These are phyloP conservation scores for Indri indri DNA, from an alignment of 2,113 vertebrate genomes.

Conservation along the genomic window DNA sequence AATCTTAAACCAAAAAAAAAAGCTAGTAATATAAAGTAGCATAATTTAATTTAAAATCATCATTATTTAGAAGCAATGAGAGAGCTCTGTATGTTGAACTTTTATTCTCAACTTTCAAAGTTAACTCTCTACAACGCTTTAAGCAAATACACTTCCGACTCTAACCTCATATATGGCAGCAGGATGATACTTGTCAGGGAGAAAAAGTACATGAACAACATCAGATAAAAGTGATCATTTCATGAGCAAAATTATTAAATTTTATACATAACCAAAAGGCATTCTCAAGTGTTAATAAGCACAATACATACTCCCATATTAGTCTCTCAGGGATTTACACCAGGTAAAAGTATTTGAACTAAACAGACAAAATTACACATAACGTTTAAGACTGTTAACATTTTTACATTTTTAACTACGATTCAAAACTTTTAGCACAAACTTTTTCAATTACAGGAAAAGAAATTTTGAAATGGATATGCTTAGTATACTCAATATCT, in stretches of 20 bases:
- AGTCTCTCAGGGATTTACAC: neutral
- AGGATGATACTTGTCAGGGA: neutral
- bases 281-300: constrained; percentile 21
- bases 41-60: constrained; percentile 29
- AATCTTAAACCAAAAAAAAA: neutral
- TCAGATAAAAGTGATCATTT: neutral
- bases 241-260: constrained; percentile 16
- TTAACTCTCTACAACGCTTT: neutral
- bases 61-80: neutral
- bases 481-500: neutral
- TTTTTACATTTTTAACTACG: neutral
- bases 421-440: constrained; percentile 28
- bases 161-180: neutral
- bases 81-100: neutral
- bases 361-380: constrained; percentile 7
- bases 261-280: constrained; percentile 11
- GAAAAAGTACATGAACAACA: constrained; percentile 2
- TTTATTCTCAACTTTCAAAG: constrained; percentile 13
- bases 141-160: neutral
- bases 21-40: neutral
- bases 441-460: constrained; percentile 13
- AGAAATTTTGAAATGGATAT: constrained; percentile 13
- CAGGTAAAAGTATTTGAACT: neutral
- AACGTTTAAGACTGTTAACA: neutral
- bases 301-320: neutral